Percentiles rank a stretch among this genome's conserved stretches.
Evolutionary conservation across 2,888 invertebrate genomes (phyloP).

Genomic region (Maniola hyperantus): DNA sequence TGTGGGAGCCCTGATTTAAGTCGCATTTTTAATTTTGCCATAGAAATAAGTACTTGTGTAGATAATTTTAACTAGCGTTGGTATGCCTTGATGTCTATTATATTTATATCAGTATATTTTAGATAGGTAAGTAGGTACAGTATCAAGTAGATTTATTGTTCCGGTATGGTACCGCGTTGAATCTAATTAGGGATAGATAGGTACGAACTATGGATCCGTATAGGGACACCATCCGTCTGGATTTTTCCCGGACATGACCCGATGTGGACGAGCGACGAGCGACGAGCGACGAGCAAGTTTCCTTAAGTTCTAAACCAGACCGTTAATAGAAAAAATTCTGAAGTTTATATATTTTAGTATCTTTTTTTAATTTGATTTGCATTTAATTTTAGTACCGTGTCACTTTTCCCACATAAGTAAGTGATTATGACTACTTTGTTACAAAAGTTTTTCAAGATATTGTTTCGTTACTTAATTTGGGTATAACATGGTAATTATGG

Average conservation of each 20-base stretch:
- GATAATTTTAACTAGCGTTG: background rate
- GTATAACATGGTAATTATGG: too few species aligned
- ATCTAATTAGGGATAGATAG: conserved; percentile 8
- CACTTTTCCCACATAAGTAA: too few species aligned
- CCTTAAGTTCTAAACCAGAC: background rate
- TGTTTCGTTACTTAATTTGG: too few species aligned
- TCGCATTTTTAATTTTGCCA: conserved; percentile 54
- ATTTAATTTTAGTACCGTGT: too few species aligned
- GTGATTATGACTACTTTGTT: too few species aligned
- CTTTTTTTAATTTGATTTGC: too few species aligned
- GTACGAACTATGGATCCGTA: background rate
- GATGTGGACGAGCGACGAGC: background rate
- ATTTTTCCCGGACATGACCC: background rate
- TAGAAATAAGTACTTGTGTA: conserved; percentile 40
- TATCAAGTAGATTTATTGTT: too few species aligned
- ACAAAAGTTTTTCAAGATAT: too few species aligned
- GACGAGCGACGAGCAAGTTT: background rate
- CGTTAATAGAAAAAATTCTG: background rate
- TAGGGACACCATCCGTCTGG: background rate
- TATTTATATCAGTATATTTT: background rate
- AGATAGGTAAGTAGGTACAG: background rate
- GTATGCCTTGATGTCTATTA: background rate
- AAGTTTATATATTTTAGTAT: too few species aligned
- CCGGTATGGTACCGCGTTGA: background rate
- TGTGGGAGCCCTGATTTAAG: conserved; percentile 52